A percentile compares a stretch with the other conserved stretches of the same genome.
phyloP scores from a whole-genome alignment of 2,113 vertebrate genomes.

The Oncorhynchus tshawytscha region DNA sequence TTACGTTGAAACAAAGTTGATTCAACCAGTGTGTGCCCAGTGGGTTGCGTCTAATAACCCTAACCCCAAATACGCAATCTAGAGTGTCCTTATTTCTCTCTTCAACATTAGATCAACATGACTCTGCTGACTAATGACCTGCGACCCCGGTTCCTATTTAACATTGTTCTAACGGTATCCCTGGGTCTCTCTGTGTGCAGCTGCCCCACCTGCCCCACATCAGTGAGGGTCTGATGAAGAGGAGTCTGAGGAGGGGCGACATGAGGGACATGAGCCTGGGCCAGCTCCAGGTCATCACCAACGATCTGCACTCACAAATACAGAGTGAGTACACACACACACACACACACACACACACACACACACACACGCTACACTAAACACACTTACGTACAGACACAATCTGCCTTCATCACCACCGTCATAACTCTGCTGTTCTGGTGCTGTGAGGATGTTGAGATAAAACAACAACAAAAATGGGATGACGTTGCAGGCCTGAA shows the following conservation, averaged over 20 bases:
- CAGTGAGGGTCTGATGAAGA: slow-evolving; percentile 95
- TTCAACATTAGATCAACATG: too few species aligned
- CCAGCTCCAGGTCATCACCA: slow-evolving; percentile 97
- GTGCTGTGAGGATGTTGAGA: background rate
- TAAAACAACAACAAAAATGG: background rate
- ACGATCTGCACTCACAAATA: slow-evolving; percentile 97
- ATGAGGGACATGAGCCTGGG: slow-evolving; percentile 95
- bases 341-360: background rate
- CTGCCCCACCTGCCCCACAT: slow-evolving; percentile 96
- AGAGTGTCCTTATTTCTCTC: too few species aligned
- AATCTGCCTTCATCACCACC: background rate
- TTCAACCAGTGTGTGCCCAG: too few species aligned
- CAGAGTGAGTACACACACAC: slow-evolving; percentile 82
- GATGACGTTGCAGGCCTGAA: slow-evolving; percentile 81
- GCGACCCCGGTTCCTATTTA: background rate
- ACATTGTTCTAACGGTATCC: background rate
- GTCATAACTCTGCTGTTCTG: background rate
- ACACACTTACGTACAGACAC: background rate
- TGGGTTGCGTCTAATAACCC: too few species aligned
- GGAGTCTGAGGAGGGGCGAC: slow-evolving; percentile 88
- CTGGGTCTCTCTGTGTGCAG: slow-evolving; percentile 62
- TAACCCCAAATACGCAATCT: too few species aligned
- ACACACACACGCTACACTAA: background rate
- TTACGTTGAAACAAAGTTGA: too few species aligned
- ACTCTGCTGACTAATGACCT: too few species aligned